A percentile compares a stretch with the other conserved stretches of the same genome.
Evolutionary conservation across 2,797 vertebrate genomes (phyloP).

Genomic region (Heteromormyrus szaboi): DNA sequence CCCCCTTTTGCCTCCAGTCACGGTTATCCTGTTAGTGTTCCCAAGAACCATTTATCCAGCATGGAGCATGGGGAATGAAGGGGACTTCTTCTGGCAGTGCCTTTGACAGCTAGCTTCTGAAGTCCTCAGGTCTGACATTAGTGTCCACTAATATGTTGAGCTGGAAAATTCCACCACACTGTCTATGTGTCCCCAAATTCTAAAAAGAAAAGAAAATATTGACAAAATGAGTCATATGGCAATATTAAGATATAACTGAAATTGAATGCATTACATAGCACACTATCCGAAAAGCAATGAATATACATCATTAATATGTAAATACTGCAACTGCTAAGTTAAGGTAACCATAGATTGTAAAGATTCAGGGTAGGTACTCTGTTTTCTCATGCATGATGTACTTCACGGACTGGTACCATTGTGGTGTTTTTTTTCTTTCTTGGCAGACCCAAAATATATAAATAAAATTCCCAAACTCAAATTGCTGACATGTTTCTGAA

Average conservation of each 20-base stretch:
- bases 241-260: constrained; percentile 22
- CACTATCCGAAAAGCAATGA: neutral
- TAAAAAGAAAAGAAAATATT: constrained; percentile 15
- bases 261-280: constrained; percentile 8
- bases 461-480: neutral
- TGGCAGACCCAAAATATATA: neutral
- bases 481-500: neutral
- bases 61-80: constrained; percentile 28
- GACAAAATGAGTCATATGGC: constrained; percentile 3
- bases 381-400: neutral
- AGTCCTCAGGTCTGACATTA: constrained; percentile 21
- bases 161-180: neutral
- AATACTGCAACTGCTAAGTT: constrained; percentile 14
- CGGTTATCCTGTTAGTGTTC: neutral
- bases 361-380: neutral
- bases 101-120: constrained; percentile 1
- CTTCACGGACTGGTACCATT: neutral
- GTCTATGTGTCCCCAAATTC: neutral
- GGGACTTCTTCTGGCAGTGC: constrained; percentile 8
- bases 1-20: constrained; percentile 40
- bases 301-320: constrained; percentile 21
- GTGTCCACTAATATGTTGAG: neutral
- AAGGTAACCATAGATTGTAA: neutral
- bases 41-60: constrained; percentile 65
- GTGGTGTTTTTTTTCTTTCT: neutral